Evolutionary conservation across 2,113 vertebrate genomes (phyloP), one percentile per base, ranked within the genome.

Genomic region (Megaceryle torquata): DNA sequence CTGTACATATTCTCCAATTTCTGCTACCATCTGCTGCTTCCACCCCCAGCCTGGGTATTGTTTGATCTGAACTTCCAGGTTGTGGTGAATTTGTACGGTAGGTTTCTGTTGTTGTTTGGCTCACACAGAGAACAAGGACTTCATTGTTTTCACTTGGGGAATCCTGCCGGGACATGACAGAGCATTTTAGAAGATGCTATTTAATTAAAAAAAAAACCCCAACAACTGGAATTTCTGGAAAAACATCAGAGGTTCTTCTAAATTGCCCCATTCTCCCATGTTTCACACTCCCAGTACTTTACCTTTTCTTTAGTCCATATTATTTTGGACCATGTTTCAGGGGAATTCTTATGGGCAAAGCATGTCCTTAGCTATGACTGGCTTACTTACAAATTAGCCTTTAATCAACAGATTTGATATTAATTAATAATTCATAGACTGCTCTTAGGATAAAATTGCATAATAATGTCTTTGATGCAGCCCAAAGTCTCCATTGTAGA

Each of bases 351-450:
- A 87, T 22, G 86, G 89, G 86, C 82, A 63, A 90, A 95, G 71
- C 84, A 57, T 8, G 1, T 91, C 82, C 68, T 54, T 65, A 96
- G 70, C 88, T 94, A 13, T 91, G 96, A 97, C 91, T 94, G 91
- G 89, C 97, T 94, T 94, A 67, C 95, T 96, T 97, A 97, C 80
- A 97, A 98, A 97, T 97, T 97, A 97, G 85, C 93, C 96, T 96
- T 98, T 98, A 97, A 97, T 98, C 97, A 98, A 97, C 96, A 98
- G 92, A 97, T 98, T 98, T 97, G 89, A 97, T 97, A 97, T 95
- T 97, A 98, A 98, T 98, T 98, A 98, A 98, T 98, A 98, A 98
- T 98, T 97, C 96, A 98, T 97, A 97, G 96, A 72, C 94, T 93
- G 54, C 74, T 97, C 86, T 86, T 96, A 91, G 96, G 96, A 97